Base-by-base conservation (phyloP, 2,888 invertebrate genomes). In the Micropterix aruncella region DNA sequence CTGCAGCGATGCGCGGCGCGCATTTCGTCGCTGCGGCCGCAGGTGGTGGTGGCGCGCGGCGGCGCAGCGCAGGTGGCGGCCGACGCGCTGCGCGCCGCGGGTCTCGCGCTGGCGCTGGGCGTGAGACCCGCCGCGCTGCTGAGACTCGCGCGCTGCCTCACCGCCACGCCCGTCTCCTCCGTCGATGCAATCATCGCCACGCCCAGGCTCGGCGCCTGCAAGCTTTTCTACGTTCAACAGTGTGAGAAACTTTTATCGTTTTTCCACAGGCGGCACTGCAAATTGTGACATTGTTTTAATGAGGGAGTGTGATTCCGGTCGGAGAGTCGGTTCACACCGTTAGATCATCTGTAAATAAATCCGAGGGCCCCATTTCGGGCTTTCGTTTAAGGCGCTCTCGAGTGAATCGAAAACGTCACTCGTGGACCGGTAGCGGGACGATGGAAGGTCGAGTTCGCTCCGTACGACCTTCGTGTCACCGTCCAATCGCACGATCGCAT, bases 11-110 rank as follows among this genome's bases (percentile, higher is more conserved):
- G 89, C 19, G 90, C 93, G 3, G 83, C 84, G 1, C 79, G 94
- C 53, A 89, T 96, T 42, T 76, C 80, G 19, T 81, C 86, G 14
- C 74, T 93, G 46, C 79, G 81, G 36, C 94, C 97, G 0, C 80
- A 87, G 55, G 77, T 97, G 18, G 83, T 99, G 18, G 65, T 99
- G 36, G 94, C 94, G 0, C 89, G 92, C 57, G 86, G 91, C 51
- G 83, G 84, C 42, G 93, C 92, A 5, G 83, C 86, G 53, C 85
- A 73, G 57, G 70, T 84, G 37, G 96, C 96, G 9, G 92, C 93
- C 65, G 89, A 93, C 56, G 79, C 87, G 57, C 70, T 97, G 43
- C 72, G 87, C 1, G 48, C 74, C 76, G 55, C 74, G 77, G 45
- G 83, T 83, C 19, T 94, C n/a, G 91, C 93, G 1, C 70, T 97